Conservation (phyloP, 2,888 invertebrate species). For the Oeneis ivallda region DNA sequence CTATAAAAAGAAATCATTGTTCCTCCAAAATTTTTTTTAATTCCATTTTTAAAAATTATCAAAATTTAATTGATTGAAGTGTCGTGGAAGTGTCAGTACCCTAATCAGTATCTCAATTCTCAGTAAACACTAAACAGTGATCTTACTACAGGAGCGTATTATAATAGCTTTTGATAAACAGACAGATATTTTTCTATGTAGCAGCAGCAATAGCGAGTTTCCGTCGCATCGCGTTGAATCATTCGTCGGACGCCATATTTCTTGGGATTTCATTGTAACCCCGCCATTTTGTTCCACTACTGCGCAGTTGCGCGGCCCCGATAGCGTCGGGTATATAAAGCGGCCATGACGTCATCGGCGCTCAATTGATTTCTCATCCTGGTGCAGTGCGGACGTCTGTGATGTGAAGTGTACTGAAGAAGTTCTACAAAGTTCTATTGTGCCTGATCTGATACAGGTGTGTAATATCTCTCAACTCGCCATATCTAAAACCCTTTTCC, state of each 20-base stretch:
- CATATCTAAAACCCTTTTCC: conserved; percentile 53
- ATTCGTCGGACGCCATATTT: conserved; percentile 45
- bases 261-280: conserved; percentile 38
- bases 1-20: too few relatives aligned
- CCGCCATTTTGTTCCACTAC: conserved; percentile 67
- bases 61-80: too few relatives aligned
- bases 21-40: too few relatives aligned
- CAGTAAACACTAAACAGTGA: too few relatives aligned
- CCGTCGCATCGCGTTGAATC: conserved; percentile 5
- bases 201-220: conserved; percentile 11
- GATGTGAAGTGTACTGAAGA: conserved; percentile 59
- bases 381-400: conserved; percentile 62
- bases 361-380: conserved; percentile 49
- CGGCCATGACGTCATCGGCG: conserved; percentile 64
- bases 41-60: too few relatives aligned
- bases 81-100: too few relatives aligned
- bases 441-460: conserved; percentile 78
- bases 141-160: too few relatives aligned
- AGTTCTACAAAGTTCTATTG: conserved; percentile 53
- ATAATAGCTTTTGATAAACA: not conserved
- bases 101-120: too few relatives aligned
- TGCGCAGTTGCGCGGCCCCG: conserved; percentile 60
- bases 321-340: conserved; percentile 59
- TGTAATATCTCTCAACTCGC: conserved; percentile 66
- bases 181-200: conserved; percentile 1